Evolutionary conservation across 2,888 invertebrate species (phyloP), one percentile per base, ranked within the genome.

Genomic region (Lasiommata megera): DNA sequence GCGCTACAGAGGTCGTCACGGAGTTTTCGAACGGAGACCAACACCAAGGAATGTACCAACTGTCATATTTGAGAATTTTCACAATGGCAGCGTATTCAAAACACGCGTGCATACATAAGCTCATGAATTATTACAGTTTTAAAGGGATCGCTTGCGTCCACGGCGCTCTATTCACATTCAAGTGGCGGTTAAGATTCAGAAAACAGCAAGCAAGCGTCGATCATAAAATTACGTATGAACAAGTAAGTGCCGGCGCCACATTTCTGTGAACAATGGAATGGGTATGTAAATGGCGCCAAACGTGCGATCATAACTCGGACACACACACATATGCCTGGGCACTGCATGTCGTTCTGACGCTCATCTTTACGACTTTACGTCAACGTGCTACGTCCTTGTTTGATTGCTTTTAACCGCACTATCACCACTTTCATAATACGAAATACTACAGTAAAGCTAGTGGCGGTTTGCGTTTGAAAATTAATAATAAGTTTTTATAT

Each of bases 221-320:
- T 84, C 83, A 77, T 88, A 86, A 88, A 88, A 81, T 79, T 80
- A 81, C 80, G 77, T 79, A 77, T 74, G 76, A 83, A 80, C 81
- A 79, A 78, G 80, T 82, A 73, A 73, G 73, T 74, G 72, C 71
- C 71, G 88, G 87, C 89, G 88, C 87, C 88, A 80, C 77, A 76
- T 77, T 86, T 85, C 84, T 84, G 80, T 86, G 84, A 87, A 89
- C 88, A 89, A 88, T 88, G 82, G 85, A 85, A 82, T 79, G 72
- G n/a, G 76, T 72, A 79, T 80, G 82, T 74, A 80, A 82, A 80
- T 80, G 86, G 84, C 88, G 88, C 85, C 85, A 78, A 82, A 72
- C 77, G 73, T 73, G 73, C 68, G 74, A 82, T 84, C 82, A 84
- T 82, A 85, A 80, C 78, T 79, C 64, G 74, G 76, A 79, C 82